Evolutionary conservation across 2,113 vertebrate genomes (phyloP).

Genomic region (Sphaerodactylus townsendi): DNA sequence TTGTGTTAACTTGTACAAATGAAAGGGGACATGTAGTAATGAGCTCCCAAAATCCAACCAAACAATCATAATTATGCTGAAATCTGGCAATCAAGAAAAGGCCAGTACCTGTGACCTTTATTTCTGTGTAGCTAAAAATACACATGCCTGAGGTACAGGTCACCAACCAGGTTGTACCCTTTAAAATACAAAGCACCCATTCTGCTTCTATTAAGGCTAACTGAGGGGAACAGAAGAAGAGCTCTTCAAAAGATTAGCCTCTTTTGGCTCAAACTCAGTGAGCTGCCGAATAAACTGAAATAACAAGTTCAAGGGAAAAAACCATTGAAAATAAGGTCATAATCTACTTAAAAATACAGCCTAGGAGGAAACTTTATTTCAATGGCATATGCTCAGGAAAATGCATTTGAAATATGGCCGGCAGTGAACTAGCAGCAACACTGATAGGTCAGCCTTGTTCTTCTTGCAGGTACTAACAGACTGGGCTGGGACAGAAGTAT

Average conservation of each 20-base stretch:
- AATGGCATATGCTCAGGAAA: too few relatives aligned
- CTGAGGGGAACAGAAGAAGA: neutral
- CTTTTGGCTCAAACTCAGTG: neutral
- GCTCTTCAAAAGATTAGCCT: neutral
- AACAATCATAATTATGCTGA: neutral
- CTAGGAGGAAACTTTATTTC: too few relatives aligned
- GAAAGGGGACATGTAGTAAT: neutral
- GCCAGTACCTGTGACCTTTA: accelerated
- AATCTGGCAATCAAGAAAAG: constrained; percentile 47
- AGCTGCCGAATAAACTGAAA: neutral
- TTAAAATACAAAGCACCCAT: accelerated
- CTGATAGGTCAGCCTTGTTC: too few relatives aligned
- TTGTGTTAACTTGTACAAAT: neutral
- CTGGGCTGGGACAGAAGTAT: too few relatives aligned
- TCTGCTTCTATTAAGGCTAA: accelerated
- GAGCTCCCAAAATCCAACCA: neutral
- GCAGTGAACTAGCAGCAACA: too few relatives aligned
- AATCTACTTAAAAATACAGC: too few relatives aligned
- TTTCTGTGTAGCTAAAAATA: neutral
- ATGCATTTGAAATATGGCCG: too few relatives aligned
- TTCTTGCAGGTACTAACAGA: too few relatives aligned
- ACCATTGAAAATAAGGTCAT: too few relatives aligned
- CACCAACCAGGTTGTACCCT: neutral
- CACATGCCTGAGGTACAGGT: accelerated
- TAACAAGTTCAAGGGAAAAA: neutral